Evolutionary conservation across 2,888 invertebrate species (phyloP), one percentile per base, ranked within the genome.

Genomic region (Pollenia amentaria): DNA sequence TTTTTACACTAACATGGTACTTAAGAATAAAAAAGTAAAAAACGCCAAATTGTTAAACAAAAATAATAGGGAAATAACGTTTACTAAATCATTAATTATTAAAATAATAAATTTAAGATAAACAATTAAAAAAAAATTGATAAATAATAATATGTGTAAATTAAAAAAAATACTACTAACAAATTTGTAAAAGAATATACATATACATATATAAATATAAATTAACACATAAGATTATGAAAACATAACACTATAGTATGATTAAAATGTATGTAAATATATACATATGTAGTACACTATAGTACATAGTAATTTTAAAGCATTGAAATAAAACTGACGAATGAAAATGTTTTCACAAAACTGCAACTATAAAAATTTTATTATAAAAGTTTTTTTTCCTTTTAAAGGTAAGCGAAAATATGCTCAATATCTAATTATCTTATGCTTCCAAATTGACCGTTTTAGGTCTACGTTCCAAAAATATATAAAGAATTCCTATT

Each of bases 341-440:
- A 82, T 69, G 75, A 55, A 69, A 44, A 85, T 69, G 78, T 87
- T 87, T 85, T 65, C 64, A 82, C 57, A 87, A 80, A 65, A 84
- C 9, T 44, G 10, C 29, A 69, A 18, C 42, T 16, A 60, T 65
- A 29, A 60, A 51, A 73, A 55, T 77, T 60, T 55, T 44, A 46
- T 72, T 67, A 29, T 6, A 29, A 29, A 29, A 84, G 57, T 62
- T 73, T 78, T 48, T 46, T 51, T 21, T 62, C 42, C 60, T 18
- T 21, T 40, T 48, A 21, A 76, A 87, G 87, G 87, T 87, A 87
- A 87, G 87, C 87, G 87, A 80, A 87, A 76, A 87, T 87, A 40
- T 84, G 87, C 87, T 87, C 76, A 46, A 69, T 29, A 21, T 72
- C 14, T 38, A 46, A 10, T 9, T 10, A 38, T 21, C 38, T 6